Conservation (phyloP, 2,113 vertebrate genomes). For the Stegostoma tigrinum region DNA sequence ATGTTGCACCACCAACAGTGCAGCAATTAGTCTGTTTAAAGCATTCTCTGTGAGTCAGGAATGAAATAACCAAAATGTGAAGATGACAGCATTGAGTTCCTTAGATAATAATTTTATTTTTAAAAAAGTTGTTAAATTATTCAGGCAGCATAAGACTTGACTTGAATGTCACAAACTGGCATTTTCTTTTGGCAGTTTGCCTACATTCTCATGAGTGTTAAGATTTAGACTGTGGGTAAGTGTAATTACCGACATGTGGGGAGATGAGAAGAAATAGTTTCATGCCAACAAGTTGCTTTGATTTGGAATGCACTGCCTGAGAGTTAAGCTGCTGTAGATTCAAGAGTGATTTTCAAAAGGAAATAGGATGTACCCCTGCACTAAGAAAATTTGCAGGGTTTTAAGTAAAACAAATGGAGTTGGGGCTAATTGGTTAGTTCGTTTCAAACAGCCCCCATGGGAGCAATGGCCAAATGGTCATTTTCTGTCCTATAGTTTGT, state of each 20-base stretch:
- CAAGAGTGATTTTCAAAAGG: background rate
- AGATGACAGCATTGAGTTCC: background rate
- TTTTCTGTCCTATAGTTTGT: background rate
- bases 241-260: background rate
- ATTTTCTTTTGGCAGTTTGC: background rate
- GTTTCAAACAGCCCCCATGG: background rate
- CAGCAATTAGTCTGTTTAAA: constrained; percentile 27
- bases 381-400: background rate
- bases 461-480: background rate
- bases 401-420: background rate
- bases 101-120: background rate
- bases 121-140: background rate
- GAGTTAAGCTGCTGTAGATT: background rate
- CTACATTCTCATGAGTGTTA: background rate
- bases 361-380: background rate
- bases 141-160: background rate
- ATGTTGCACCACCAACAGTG: background rate
- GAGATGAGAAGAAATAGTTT: background rate
- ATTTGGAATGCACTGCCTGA: background rate
- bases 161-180: background rate
- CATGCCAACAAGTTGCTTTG: background rate
- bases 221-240: background rate
- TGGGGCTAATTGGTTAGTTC: background rate
- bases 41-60: background rate
- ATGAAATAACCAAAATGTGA: constrained; percentile 29